phyloP scores from a whole-genome alignment of 2,113 vertebrate genomes.

The Calidris pugnax region DNA sequence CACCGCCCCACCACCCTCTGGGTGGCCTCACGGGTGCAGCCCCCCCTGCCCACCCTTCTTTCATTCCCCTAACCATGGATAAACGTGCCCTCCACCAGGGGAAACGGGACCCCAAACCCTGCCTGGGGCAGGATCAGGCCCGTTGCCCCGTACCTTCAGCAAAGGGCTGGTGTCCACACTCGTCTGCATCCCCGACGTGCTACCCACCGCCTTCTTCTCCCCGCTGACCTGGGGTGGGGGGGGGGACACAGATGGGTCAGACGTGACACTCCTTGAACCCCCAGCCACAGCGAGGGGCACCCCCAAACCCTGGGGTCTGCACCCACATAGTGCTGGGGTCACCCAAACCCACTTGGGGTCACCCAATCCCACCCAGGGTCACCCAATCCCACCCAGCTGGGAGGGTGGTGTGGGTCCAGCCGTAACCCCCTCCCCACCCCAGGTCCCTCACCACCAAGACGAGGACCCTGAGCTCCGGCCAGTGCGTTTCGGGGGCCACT shows the following conservation, averaged over 20 bases:
- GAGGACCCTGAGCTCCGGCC: slow-evolving; percentile 90
- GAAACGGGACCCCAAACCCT: background rate
- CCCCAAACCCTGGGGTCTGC: accelerated
- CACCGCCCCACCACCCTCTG: accelerated
- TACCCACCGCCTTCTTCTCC: slow-evolving; percentile 84
- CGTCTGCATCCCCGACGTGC: slow-evolving; percentile 91
- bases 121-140: background rate
- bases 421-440: accelerated
- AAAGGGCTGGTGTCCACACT: slow-evolving; percentile 89
- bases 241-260: too few species aligned
- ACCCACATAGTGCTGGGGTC: background rate
- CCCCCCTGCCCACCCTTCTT: too few species aligned
- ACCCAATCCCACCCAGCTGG: background rate
- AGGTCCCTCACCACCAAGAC: slow-evolving; percentile 87
- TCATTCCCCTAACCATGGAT: background rate
- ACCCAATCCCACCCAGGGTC: background rate
- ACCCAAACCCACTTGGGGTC: background rate
- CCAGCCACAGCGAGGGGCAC: background rate
- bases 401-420: background rate
- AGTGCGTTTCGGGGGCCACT: slow-evolving; percentile 87
- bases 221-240: slow-evolving; percentile 82
- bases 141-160: slow-evolving; percentile 76
- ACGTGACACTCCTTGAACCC: accelerated
- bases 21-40: background rate
- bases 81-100: background rate